Conservation (phyloP, 2,113 vertebrate species). For the Sceloporus undulatus region DNA sequence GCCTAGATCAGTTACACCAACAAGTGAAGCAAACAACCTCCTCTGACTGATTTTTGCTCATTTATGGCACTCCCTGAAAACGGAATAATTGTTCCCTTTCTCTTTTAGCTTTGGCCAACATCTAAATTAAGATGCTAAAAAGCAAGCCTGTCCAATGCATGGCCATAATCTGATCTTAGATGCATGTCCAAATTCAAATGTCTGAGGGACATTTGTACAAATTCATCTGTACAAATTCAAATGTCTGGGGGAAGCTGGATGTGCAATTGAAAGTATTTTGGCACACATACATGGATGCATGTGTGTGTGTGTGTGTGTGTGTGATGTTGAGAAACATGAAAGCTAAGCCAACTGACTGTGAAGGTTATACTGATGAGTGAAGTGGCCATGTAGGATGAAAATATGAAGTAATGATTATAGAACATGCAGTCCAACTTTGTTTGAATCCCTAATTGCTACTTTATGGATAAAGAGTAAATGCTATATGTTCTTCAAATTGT, state of each 20-base stretch:
- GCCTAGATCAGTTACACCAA: slow-evolving; percentile 77
- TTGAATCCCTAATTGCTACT: neutral
- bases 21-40: slow-evolving; percentile 76
- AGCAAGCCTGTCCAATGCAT: slow-evolving; percentile 31
- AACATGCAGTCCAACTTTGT: neutral
- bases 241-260: slow-evolving; percentile 21
- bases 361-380: no score
- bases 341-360: no score
- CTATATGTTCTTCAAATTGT: neutral
- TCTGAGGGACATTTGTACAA: neutral
- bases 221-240: neutral
- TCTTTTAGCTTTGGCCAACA: slow-evolving; percentile 60
- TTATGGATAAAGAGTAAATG: neutral
- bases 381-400: no score
- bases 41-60: slow-evolving; percentile 77
- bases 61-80: slow-evolving; percentile 73
- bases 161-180: slow-evolving; percentile 24
- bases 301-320: no score
- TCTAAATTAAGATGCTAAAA: slow-evolving; percentile 53
- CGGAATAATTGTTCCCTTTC: slow-evolving; percentile 69
- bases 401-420: neutral
- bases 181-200: neutral
- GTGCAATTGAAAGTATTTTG: neutral
- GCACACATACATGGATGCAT: neutral
- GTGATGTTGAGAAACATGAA: no score